Percentiles rank a stretch among this genome's conserved stretches.
These are phyloP conservation scores for Argynnis bischoffii DNA, from an alignment of 2,888 invertebrate genomes.

Conservation along the genomic window DNA sequence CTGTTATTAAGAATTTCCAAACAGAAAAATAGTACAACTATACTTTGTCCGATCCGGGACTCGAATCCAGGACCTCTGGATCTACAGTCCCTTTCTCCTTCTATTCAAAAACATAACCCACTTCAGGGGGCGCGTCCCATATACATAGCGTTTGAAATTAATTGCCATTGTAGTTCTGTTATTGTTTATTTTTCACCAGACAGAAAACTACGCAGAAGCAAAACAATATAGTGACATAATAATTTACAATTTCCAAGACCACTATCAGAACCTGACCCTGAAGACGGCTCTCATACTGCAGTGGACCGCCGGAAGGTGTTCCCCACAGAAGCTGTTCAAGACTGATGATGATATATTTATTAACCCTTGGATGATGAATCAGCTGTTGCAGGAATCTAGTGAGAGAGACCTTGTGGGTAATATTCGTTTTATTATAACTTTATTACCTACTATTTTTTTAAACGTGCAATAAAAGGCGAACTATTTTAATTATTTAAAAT, in stretches of 20 bases:
- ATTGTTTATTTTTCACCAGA: slow-evolving; percentile 46
- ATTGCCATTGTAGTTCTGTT: too few relatives aligned
- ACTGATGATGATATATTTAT: slow-evolving; percentile 85
- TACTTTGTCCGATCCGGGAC: too few relatives aligned
- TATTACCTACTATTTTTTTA: too few relatives aligned
- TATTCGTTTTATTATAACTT: not conserved
- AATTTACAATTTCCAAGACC: slow-evolving; percentile 83
- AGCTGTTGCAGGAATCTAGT: slow-evolving; percentile 50
- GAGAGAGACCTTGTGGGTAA: slow-evolving; percentile 59
- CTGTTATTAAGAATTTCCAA: too few relatives aligned
- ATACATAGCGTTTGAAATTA: too few relatives aligned
- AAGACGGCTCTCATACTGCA: slow-evolving; percentile 85
- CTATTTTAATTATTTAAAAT: too few relatives aligned
- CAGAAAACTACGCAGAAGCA: slow-evolving; percentile 73
- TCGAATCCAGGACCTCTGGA: too few relatives aligned
- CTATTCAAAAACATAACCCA: too few relatives aligned
- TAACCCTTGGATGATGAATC: slow-evolving; percentile 76
- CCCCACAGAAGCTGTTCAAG: slow-evolving; percentile 80
- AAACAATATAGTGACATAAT: slow-evolving; percentile 82
- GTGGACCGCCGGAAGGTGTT: slow-evolving; percentile 82
- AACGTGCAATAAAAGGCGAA: too few relatives aligned
- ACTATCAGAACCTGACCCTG: slow-evolving; percentile 85
- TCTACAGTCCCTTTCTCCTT: too few relatives aligned
- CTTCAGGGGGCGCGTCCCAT: too few relatives aligned
- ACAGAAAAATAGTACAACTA: too few relatives aligned